phyloP scores from a whole-genome alignment of 2,797 vertebrate genomes.

The Potorous gilbertii region DNA sequence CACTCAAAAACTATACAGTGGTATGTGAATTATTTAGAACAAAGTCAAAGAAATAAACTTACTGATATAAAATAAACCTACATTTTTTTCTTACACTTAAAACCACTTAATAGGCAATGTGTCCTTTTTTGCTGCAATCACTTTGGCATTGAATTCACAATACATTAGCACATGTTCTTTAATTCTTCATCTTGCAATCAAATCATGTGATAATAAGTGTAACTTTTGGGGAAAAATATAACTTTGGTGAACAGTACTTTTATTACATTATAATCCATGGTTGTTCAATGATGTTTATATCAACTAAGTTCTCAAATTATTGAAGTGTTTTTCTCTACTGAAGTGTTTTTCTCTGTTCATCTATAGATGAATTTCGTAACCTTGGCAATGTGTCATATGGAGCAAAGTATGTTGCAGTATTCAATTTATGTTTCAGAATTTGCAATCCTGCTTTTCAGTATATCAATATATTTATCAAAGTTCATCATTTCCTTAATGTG shows the following conservation, averaged over 20 bases:
- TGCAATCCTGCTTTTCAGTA: not conserved
- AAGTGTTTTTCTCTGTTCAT: not conserved
- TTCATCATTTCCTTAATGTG: not conserved
- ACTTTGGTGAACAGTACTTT: not conserved
- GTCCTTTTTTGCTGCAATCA: not conserved
- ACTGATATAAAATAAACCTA: not conserved
- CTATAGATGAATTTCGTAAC: not conserved
- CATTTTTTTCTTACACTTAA: not conserved
- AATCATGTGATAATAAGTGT: not conserved
- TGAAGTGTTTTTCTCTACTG: not conserved
- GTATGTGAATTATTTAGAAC: not conserved
- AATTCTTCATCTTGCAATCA: not conserved
- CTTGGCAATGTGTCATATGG: not conserved
- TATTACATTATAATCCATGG: not conserved
- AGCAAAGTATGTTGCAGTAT: not conserved
- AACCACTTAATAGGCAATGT: not conserved
- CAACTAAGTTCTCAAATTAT: not conserved
- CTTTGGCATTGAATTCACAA: not conserved
- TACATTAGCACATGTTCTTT: not conserved
- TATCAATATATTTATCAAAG: not conserved
- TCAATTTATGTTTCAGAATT: not conserved
- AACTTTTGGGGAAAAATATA: not conserved
- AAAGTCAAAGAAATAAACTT: not conserved
- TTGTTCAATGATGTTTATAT: not conserved
- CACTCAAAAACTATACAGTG: not conserved